Evolutionary conservation across 1,140 invertebrate species (phyloP).

Genomic region (Uloborus diversus): DNA sequence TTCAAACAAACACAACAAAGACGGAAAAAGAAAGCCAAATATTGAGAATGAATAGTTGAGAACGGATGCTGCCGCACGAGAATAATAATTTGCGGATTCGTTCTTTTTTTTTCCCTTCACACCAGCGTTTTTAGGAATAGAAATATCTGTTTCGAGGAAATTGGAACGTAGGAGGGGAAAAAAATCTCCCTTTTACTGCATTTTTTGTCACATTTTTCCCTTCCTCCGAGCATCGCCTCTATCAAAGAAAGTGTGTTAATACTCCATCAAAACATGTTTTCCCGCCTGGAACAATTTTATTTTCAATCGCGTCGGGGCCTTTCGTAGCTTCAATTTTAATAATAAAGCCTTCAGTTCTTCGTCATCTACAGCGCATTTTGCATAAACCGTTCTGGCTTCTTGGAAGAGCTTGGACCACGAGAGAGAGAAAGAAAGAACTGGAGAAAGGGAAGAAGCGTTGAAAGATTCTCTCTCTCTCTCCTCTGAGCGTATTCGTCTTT

Average conservation of each 20-base stretch:
- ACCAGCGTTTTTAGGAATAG: slow-evolving; percentile 28
- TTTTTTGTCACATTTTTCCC: neutral
- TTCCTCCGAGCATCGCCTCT: neutral
- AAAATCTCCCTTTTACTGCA: neutral
- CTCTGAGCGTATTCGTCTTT: too few relatives aligned
- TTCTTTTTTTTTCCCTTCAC: neutral
- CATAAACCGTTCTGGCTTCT: too few relatives aligned
- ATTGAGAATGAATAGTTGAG: slow-evolving; percentile 42
- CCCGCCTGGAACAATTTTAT: slow-evolving; percentile 39
- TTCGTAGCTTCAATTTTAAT: slow-evolving; percentile 24
- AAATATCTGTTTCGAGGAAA: slow-evolving; percentile 50
- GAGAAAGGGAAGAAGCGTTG: too few relatives aligned
- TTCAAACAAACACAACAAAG: neutral
- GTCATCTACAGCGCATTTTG: too few relatives aligned
- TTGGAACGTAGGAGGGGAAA: slow-evolving; percentile 28
- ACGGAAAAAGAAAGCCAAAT: neutral
- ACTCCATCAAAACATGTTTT: slow-evolving; percentile 52
- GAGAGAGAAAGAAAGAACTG: too few relatives aligned
- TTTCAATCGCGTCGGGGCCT: neutral
- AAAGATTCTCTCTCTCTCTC: too few relatives aligned
- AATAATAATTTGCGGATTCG: slow-evolving; percentile 53
- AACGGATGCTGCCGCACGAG: slow-evolving; percentile 2
- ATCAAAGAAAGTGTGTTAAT: slow-evolving; percentile 36
- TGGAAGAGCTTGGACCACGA: too few relatives aligned
- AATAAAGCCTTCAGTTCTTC: slow-evolving; percentile 5